Evolutionary conservation across 2,113 vertebrate genomes (phyloP).

Genomic region (Istiophorus platypterus): DNA sequence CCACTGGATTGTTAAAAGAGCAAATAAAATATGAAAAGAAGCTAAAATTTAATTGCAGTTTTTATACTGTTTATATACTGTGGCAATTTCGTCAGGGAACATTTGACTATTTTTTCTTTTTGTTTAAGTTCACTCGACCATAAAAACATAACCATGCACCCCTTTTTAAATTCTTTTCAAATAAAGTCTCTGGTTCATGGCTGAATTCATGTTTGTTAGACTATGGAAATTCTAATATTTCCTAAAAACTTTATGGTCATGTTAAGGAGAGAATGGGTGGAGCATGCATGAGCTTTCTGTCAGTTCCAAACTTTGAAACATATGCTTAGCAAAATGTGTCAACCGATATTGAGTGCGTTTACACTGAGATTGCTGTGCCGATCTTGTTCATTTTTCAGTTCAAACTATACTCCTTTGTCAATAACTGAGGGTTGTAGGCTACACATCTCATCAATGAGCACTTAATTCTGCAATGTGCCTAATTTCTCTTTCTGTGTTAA

Average conservation of each 20-base stretch:
- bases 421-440: conserved; percentile 32
- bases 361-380: conserved; percentile 1
- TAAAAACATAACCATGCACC: conserved; percentile 14
- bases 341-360: conserved; percentile 6
- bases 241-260: neutral
- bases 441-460: conserved; percentile 25
- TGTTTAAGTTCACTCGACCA: conserved; percentile 29
- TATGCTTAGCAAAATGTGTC: conserved; percentile 3
- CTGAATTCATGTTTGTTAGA: conserved; percentile 26
- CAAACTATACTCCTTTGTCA: neutral
- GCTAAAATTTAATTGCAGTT: conserved; percentile 50
- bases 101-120: conserved; percentile 22
- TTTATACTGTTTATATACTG: conserved; percentile 50
- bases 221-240: neutral
- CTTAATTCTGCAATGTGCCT: conserved; percentile 57
- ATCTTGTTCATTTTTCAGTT: conserved; percentile 20
- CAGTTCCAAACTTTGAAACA: conserved; percentile 9
- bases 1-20: conserved; percentile 43
- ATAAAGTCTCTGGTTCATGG: conserved; percentile 6
- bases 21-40: conserved; percentile 61
- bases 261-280: conserved; percentile 4
- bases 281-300: no score
- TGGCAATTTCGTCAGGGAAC: conserved; percentile 33
- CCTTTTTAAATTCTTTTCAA: neutral
- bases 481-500: conserved; percentile 35